Conservation (phyloP, 2,113 vertebrate species). For the Cettia cetti region DNA sequence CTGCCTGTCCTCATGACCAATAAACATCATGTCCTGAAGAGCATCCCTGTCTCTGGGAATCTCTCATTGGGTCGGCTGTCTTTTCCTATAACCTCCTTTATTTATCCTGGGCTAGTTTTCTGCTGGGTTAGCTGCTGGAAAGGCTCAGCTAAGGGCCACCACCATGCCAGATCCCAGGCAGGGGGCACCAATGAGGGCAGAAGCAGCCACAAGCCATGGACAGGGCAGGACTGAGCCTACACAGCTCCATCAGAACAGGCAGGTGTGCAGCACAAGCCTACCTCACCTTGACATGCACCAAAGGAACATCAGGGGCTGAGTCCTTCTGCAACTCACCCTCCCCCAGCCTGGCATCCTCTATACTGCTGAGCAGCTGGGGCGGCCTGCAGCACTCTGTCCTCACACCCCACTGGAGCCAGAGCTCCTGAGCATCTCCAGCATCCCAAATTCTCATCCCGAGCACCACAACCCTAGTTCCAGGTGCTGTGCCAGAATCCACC, state of each 20-base stretch:
- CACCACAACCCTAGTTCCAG: not conserved
- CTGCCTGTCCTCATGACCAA: too few species aligned
- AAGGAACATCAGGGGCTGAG: not conserved
- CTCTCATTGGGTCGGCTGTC: too few species aligned
- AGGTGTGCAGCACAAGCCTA: not conserved
- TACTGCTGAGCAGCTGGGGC: not conserved
- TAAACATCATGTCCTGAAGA: too few species aligned
- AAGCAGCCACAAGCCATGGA: not conserved
- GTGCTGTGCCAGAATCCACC: not conserved
- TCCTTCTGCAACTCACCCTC: not conserved
- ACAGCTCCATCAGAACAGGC: not conserved
- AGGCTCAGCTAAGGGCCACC: not conserved
- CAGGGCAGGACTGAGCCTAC: not conserved
- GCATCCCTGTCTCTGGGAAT: too few species aligned
- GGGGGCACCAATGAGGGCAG: not conserved
- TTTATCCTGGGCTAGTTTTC: not conserved
- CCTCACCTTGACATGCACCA: not conserved
- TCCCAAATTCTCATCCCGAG: not conserved
- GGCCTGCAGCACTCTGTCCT: not conserved
- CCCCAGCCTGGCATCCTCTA: rapidly evolving
- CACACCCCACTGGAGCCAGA: rapidly evolving
- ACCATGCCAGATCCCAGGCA: not conserved
- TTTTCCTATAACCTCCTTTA: not conserved
- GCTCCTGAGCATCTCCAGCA: not conserved
- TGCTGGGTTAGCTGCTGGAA: not conserved